Conservation (phyloP, 2,888 invertebrate species). For the Anagyrus pseudococci region DNA sequence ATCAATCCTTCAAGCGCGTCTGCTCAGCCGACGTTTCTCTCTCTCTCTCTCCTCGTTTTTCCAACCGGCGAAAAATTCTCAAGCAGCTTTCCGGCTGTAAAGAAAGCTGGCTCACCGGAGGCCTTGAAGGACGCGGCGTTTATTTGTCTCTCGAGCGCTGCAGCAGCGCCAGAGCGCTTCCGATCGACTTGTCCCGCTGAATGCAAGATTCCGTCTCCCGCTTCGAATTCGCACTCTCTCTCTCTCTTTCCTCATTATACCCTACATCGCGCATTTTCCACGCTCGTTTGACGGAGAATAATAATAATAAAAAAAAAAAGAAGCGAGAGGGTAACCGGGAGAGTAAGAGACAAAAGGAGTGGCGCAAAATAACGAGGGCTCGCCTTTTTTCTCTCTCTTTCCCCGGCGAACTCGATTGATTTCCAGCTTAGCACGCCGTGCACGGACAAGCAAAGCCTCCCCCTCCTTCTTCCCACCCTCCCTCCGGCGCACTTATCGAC, state of each 20-base stretch:
- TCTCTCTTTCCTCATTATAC: neutral
- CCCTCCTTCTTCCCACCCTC: too few species aligned
- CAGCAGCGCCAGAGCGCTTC: too few species aligned
- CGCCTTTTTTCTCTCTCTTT: neutral
- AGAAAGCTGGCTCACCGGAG: neutral
- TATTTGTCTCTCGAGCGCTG: constrained; percentile 19
- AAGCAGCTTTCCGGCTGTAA: neutral
- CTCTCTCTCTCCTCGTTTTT: neutral
- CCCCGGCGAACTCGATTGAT: too few species aligned
- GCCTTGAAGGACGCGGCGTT: constrained; percentile 5
- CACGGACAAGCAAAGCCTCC: too few species aligned
- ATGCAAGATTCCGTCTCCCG: neutral
- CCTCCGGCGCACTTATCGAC: too few species aligned
- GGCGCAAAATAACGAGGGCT: too few species aligned
- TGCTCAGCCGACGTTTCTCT: too few species aligned
- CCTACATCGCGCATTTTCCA: neutral
- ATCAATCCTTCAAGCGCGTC: neutral
- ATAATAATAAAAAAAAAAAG: neutral
- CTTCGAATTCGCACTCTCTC: neutral
- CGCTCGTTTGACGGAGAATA: neutral
- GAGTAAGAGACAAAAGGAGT: too few species aligned
- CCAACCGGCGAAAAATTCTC: constrained; percentile 8
- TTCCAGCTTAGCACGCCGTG: neutral
- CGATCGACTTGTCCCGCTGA: constrained; percentile 10
- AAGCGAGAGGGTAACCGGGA: neutral